Evolutionary conservation across 2,888 invertebrate species (phyloP), one percentile per base, ranked within the genome.

Genomic region (Pasiphila rectangulata): DNA sequence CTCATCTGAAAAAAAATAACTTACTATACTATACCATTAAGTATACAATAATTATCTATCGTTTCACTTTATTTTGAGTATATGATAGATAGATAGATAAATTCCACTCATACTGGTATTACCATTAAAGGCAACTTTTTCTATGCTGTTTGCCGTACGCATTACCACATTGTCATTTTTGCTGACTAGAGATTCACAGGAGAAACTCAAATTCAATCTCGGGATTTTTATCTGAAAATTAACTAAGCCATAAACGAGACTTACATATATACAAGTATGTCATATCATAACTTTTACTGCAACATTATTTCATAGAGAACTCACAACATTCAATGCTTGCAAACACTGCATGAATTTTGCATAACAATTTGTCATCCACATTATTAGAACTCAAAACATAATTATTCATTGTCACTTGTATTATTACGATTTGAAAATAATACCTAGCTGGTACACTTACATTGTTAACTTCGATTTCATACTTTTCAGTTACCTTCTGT

Each of bases 191-290:
- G 45, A 50, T 6, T 52, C 43, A 3, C 39, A 23, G 6, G 51
- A 46, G 4, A 51, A 29, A 6, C 35, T 12, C 16, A 58, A 32
- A 32, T 56, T 40, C 23, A 58, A 42, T 32, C 35, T 45, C 27
- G 58, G 58, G 13, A 58, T 56, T 3, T 38, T 39, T n/a, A 56
- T 35, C 58, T 58, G 49, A 36, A 52, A 49, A 17, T 1, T 19
- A 9, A 7, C 13, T 3, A 7, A 3, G 7, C 1, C 27, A 23
- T 9, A n/a, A n/a, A n/a, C n/a, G n/a, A n/a, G 4, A 12, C 5
- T 12, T 17, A 21, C 3, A 7, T 7, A 7, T 7, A 21, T 7
- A 21, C 7, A 21, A n/a, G n/a, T n/a, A n/a, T n/a, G n/a, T n/a
- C n/a, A n/a, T n/a, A n/a, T n/a, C n/a, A n/a, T n/a, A n/a, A n/a